Base-by-base conservation (phyloP, 1,140 invertebrate species). In the Neodiprion virginianus region DNA sequence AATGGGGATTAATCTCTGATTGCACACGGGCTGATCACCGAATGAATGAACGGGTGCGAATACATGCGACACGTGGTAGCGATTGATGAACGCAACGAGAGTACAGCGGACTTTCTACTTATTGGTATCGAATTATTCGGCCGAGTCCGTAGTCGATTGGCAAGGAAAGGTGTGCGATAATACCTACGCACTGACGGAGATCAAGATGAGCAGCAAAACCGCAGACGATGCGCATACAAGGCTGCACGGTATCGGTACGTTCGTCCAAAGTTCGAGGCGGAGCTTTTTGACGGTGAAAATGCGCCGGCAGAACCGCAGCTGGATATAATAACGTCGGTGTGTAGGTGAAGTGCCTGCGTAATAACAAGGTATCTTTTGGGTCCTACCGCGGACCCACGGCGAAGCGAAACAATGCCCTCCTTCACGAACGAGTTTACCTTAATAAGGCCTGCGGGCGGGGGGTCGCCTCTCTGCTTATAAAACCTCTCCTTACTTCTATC, bases 341-440 rank as follows among this genome's bases (percentile, higher is more conserved):
- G 28, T 40, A 40, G 28, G 28, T 40, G 28, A 40, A 40, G 28
- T 40, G 28, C 28, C 11, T 69, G 21, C 2, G 40, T 21, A 12
- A 69, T 69, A 69, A 69, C 21, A 23, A 40, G 28, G 40, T 11
- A 69, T 23, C 67, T 69, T 69, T 40, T 47, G 40, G 67, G 67
- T 21, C 21, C 21, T 47, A 21, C 40, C 2, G 40, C 14, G 67
- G 67, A 69, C 67, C 67, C 67, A 23, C 67, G 40, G 14, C 21
- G 40, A 47, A 11, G 67, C 17, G 67, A 69, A 21, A 69, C 67
- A 69, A 69, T 69, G 67, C 11, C 28, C 23, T 21, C 67, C 40
- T 69, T 69, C 67, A 69, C 40, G 40, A 23, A 69, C 17, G 21
- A 69, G 67, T 69, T 69, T 69, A 69, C 67, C 23, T 69, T 69